phyloP scores from a whole-genome alignment of 2,888 invertebrate species.

The Plebejus argus region DNA sequence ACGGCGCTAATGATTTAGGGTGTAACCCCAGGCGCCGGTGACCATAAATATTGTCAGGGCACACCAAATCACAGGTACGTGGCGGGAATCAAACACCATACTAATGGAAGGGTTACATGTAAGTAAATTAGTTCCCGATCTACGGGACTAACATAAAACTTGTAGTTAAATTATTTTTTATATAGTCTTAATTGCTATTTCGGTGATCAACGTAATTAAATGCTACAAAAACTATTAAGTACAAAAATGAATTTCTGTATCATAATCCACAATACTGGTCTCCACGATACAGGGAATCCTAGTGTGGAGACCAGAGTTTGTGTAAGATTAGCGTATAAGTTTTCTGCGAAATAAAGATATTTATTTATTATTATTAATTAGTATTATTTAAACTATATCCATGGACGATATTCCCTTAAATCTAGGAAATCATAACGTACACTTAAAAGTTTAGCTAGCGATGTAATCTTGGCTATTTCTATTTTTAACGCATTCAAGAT shows the following conservation, averaged over 20 bases:
- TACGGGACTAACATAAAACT: background rate
- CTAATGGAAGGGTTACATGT: background rate
- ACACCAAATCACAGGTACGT: slow-evolving; percentile 38
- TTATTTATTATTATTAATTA: no score
- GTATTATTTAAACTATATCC: no score
- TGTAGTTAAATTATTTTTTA: background rate
- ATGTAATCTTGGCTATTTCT: background rate
- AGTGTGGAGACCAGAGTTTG: no score
- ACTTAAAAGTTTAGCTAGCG: background rate
- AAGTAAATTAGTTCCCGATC: background rate
- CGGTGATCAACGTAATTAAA: background rate
- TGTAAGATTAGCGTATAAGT: no score
- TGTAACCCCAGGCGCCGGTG: slow-evolving; percentile 45
- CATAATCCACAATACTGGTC: no score
- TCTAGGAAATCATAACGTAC: background rate
- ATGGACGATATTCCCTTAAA: background rate
- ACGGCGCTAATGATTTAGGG: slow-evolving; percentile 58
- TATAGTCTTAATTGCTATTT: background rate
- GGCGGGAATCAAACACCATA: slow-evolving; percentile 17
- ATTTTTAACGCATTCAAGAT: background rate
- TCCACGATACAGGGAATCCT: no score
- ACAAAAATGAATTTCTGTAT: no score
- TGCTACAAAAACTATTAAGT: no score
- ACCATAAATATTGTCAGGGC: slow-evolving; percentile 41
- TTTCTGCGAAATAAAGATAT: no score